Base-by-base conservation (phyloP, 2,797 vertebrate species). In the Alcedo atthis region DNA sequence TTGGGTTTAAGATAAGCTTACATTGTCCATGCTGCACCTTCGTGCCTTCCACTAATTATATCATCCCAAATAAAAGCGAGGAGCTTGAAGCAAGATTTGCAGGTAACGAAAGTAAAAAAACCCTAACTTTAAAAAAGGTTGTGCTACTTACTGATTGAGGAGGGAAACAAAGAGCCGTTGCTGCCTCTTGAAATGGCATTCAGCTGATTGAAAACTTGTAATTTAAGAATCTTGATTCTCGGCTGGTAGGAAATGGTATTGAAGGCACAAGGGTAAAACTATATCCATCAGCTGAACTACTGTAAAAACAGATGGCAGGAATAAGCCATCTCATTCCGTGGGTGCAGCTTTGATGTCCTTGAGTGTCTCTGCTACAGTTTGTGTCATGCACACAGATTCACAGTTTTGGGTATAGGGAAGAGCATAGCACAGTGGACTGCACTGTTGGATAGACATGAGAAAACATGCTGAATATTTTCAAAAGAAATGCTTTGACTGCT, bases 31-130 rank as follows among this genome's bases (percentile, higher is more conserved):
- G 99, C 97, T 99, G 99, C 92, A 99, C 99, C 25, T 99, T 99
- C 22, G 98, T 99, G 64, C 98, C 99, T 63, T 99, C 98, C 63
- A 99, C 98, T 97, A 99, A 99, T 98, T 99, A 98, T 97, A 99
- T 99, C 96, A 99, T 99, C 96, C 99, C 98, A 94, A 99, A 99
- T 97, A 99, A 99, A 98, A 99, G 99, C 30, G 99, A 99, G 93
- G 99, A 99, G 92, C 98, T 99, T 89, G 99, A 99, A 97, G 98
- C 99, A 87, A 98, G 98, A 95, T 99, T 99, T 97, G 99, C 99
- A 99, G 99, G 99, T 99, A 98, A 98, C 13, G 7, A 91, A 73
- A 92, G 40, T 33, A 35, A 88, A 87, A 81, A 59, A 57, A 1
- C 0, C 5, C 3, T 45, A 25, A 12, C 9, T 49, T 80, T 25